phyloP scores from a whole-genome alignment of 2,888 invertebrate species.

The Chelonus formosanus region DNA sequence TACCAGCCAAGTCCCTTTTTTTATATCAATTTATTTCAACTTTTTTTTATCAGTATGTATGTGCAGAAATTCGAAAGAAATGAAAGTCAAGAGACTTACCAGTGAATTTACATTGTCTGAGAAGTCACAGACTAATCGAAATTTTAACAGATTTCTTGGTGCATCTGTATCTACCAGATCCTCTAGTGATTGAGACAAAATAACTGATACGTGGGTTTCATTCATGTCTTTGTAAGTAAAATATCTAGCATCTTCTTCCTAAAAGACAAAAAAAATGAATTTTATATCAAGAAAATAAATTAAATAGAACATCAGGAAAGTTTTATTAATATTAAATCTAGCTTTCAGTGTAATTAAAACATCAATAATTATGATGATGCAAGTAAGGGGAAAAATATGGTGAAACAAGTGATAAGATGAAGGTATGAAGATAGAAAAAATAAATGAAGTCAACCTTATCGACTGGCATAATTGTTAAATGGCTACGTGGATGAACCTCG shows the following conservation, averaged over 20 bases:
- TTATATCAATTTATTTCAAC: conserved; percentile 33
- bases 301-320: neutral
- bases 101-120: conserved; percentile 72
- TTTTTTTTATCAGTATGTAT: neutral
- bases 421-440: neutral
- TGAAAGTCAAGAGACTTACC: conserved; percentile 63
- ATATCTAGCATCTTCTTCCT: conserved; percentile 76
- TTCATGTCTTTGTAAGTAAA: conserved; percentile 81
- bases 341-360: neutral
- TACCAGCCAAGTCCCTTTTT: conserved; percentile 31
- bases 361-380: too few species aligned
- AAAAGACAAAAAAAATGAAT: conserved; percentile 42
- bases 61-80: too few species aligned
- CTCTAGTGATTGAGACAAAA: conserved; percentile 80
- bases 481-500: conserved; percentile 84
- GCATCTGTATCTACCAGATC: conserved; percentile 82
- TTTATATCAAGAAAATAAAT: neutral
- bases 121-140: conserved; percentile 80
- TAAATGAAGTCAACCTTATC: conserved; percentile 67
- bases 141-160: conserved; percentile 84
- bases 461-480: conserved; percentile 76
- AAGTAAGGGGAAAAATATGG: too few species aligned
- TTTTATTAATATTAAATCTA: neutral
- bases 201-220: conserved; percentile 78
- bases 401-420: too few species aligned